Base-by-base conservation (phyloP, 2,888 invertebrate species). In the Luperina testacea region DNA sequence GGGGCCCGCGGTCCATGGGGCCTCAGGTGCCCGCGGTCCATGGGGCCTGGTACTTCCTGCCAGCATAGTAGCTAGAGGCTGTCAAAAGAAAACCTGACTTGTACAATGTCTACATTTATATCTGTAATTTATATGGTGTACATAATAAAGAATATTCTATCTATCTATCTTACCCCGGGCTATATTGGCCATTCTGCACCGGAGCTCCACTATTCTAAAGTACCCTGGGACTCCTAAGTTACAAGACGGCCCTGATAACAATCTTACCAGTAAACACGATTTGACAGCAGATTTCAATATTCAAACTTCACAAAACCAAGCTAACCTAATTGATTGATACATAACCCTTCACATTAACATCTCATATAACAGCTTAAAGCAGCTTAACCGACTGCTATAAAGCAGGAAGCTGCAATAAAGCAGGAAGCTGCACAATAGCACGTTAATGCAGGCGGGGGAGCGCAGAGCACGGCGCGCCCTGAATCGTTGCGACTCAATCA, bases 401-500 rank as follows among this genome's bases (percentile, higher is more conserved):
- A 77, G 78, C 73, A 48, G 81, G 64, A 79, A 80, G 48, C 68
- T 82, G 75, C 67, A 64, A 74, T 78, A 79, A 72, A 78, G 80
- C 79, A 79, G 75, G 77, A 86, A 85, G 53, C 78, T 70, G 70
- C 77, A 88, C 85, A 89, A 88, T 87, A 61, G 75, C 67, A 61
- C 53, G 68, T 57, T 84, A 84, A 84, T 79, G 75, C 78, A 65
- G 27, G 48, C 75, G 59, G 20, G 64, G 59, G 42, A 75, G 87
- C 65, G 83, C 65, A 63, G 72, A 70, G 68, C 85, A 79, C 80
- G 87, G 71, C 89, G 76, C 86, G 84, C 84, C 85, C 82, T 79
- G 71, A 75, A 82, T 85, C 82, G 63, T 77, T 27, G 82, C 77
- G 75, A 70, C 84, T 89, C 88, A 87, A 89, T 88, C 88, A 86